A percentile compares a stretch with the other conserved stretches of the same genome.
Evolutionary conservation across 2,113 vertebrate genomes (phyloP).

Genomic region (Heloderma charlesbogerti): DNA sequence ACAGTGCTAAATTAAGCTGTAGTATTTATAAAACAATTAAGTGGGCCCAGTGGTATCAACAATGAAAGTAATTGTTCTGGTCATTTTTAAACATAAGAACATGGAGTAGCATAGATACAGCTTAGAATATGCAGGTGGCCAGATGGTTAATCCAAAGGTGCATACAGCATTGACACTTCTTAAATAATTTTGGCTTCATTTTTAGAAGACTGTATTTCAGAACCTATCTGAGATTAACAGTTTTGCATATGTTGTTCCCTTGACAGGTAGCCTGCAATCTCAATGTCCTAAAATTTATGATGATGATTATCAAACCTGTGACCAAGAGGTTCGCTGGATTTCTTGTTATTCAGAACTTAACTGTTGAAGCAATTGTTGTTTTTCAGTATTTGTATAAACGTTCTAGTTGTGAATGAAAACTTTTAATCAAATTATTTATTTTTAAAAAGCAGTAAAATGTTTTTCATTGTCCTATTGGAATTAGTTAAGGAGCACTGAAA

Average conservation of each 20-base stretch:
- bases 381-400: no score
- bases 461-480: background rate
- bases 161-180: background rate
- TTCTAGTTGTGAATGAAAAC: no score
- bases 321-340: background rate
- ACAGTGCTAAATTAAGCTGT: background rate
- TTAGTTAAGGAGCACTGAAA: constrained; percentile 1
- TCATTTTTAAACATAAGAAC: background rate
- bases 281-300: background rate
- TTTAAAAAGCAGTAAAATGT: background rate
- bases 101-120: background rate
- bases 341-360: background rate
- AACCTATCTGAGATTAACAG: background rate
- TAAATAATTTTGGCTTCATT: background rate
- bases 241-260: background rate
- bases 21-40: background rate
- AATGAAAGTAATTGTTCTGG: background rate
- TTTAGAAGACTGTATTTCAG: background rate
- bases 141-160: background rate
- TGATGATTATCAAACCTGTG: background rate
- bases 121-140: background rate
- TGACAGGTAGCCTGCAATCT: background rate
- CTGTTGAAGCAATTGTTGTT: no score
- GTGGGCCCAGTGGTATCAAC: background rate
- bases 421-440: no score